Conservation (phyloP, 1,140 invertebrate genomes). For the Papilio glaucus region DNA sequence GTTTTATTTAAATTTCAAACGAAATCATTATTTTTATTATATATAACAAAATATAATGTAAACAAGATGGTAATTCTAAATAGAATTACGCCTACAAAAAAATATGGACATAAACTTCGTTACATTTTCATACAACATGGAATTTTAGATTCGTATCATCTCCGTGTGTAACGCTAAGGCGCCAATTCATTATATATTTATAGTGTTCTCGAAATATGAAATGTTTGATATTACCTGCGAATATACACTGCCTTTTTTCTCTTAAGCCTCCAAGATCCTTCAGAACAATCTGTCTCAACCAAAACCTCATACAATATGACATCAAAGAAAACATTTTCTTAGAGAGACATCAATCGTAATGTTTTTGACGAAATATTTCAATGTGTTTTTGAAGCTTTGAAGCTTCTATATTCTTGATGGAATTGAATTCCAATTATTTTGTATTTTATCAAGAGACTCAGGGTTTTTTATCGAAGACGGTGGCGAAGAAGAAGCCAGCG, state of each 20-base stretch:
- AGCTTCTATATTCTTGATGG: too few relatives aligned
- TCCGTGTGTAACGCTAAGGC: background rate
- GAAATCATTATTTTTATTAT: background rate
- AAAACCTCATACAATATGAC: constrained; percentile 11
- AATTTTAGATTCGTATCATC: constrained; percentile 6
- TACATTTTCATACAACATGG: constrained; percentile 12
- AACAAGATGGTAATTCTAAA: background rate
- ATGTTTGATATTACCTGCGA: constrained; percentile 3
- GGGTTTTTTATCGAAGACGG: too few relatives aligned
- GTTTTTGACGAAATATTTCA: background rate
- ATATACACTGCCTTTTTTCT: background rate
- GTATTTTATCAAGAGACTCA: too few relatives aligned
- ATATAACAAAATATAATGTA: background rate
- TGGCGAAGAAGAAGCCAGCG: too few relatives aligned
- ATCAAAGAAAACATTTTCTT: constrained; percentile 20
- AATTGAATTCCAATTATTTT: too few relatives aligned
- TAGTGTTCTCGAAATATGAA: constrained; percentile 2
- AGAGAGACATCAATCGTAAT: constrained; percentile 10
- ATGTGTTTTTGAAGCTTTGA: constrained; percentile 5
- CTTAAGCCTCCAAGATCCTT: constrained; percentile 1
- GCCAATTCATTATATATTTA: constrained; percentile 13
- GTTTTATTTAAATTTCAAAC: too few relatives aligned
- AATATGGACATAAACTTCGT: background rate
- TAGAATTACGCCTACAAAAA: background rate
- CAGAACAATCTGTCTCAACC: constrained; percentile 18